Evolutionary conservation across 2,888 invertebrate genomes (phyloP).

Genomic region (Mylabris sibirica): DNA sequence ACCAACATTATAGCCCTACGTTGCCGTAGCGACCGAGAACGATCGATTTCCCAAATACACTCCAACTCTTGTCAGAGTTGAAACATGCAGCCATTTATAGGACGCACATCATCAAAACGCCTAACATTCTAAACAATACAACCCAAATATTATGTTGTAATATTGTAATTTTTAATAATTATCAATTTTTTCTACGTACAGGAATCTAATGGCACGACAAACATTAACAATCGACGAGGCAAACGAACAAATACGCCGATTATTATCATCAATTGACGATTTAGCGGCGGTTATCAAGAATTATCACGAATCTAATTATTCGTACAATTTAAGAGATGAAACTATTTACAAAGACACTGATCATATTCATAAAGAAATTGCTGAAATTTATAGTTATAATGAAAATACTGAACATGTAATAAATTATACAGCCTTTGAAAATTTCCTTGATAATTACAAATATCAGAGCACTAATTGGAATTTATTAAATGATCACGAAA

Average conservation of each 20-base stretch:
- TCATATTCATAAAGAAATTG: background rate
- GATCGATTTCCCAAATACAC: conserved; percentile 23
- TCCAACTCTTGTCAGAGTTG: conserved; percentile 4
- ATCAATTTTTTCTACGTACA: background rate
- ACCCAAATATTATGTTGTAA: background rate
- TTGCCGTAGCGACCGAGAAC: conserved; percentile 40
- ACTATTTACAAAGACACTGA: conserved; percentile 8
- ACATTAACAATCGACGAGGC: background rate
- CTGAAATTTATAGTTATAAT: conserved; percentile 21
- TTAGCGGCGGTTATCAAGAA: too few relatives aligned
- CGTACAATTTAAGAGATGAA: background rate
- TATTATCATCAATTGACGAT: background rate
- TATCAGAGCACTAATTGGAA: background rate
- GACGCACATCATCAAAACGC: conserved; percentile 8
- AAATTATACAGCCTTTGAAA: background rate
- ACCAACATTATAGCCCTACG: conserved; percentile 36
- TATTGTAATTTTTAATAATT: too few relatives aligned
- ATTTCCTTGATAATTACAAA: background rate
- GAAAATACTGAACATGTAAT: conserved; percentile 3
- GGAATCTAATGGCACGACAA: background rate
- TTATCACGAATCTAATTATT: background rate
- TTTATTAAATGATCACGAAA: background rate
- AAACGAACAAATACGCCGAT: background rate
- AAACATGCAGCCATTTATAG: conserved; percentile 13
- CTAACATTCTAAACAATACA: background rate